A percentile compares a stretch with the other conserved stretches of the same genome.
Evolutionary conservation across 2,797 vertebrate species (phyloP).

Genomic region (Mus minutoides): DNA sequence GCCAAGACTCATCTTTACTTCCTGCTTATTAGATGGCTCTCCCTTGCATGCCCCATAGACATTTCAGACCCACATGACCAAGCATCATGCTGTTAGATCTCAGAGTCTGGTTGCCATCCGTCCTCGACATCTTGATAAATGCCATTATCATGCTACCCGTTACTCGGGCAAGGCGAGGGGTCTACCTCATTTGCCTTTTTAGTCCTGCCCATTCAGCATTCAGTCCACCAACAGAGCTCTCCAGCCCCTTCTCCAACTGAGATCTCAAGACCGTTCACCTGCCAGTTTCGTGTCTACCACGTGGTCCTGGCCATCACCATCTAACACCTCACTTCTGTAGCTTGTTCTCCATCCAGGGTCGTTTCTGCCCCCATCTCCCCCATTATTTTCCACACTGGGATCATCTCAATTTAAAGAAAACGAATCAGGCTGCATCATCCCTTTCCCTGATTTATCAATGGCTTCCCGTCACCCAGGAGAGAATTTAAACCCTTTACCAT

Average conservation of each 20-base stretch:
- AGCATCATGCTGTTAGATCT: background rate
- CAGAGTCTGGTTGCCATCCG: background rate
- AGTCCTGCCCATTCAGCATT: background rate
- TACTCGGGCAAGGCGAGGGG: background rate
- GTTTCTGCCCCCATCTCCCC: background rate
- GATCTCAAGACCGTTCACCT: background rate
- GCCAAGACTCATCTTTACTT: background rate
- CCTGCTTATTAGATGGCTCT: background rate
- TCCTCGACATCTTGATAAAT: background rate
- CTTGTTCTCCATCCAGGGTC: background rate
- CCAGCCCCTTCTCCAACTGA: background rate
- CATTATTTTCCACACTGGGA: background rate
- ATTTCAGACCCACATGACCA: background rate
- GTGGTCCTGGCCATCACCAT: background rate
- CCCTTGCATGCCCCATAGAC: background rate
- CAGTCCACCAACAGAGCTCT: background rate
- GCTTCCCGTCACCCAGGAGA: background rate
- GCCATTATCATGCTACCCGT: background rate
- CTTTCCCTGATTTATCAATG: background rate
- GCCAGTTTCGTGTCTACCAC: background rate
- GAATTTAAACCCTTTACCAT: background rate
- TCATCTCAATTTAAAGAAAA: background rate
- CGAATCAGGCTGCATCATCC: background rate
- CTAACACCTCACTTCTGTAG: background rate
- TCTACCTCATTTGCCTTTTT: background rate